Percentiles rank a stretch among this genome's conserved stretches.
Conservation (phyloP, 2,888 invertebrate genomes). For the Cepaea hortensis region DNA sequence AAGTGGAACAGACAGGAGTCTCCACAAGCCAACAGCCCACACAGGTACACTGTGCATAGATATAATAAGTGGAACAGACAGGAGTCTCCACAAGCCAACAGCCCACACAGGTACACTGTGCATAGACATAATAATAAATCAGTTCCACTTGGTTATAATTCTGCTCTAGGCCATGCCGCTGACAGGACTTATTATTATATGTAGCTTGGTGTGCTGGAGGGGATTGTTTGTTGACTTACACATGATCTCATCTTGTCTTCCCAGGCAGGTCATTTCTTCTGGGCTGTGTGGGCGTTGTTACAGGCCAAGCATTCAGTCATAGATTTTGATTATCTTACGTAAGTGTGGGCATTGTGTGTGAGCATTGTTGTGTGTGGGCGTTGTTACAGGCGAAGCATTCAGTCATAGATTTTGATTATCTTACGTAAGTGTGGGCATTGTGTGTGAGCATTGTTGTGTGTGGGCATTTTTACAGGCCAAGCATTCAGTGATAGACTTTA, state of each 20-base stretch:
- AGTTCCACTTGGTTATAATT: too few relatives aligned
- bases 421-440: slow-evolving; percentile 82
- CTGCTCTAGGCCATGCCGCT: too few relatives aligned
- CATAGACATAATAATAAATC: too few relatives aligned
- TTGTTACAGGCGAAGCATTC: slow-evolving; percentile 92
- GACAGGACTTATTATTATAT: too few relatives aligned
- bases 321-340: slow-evolving; percentile 93
- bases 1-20: too few relatives aligned
- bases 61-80: too few relatives aligned
- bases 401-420: slow-evolving; percentile 93
- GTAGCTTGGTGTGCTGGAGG: too few relatives aligned
- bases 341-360: slow-evolving; percentile 73
- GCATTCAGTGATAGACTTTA: slow-evolving; percentile 91
- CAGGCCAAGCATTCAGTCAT: slow-evolving; percentile 92
- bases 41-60: too few relatives aligned
- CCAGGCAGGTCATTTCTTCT: slow-evolving; percentile 88
- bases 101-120: too few relatives aligned
- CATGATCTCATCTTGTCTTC: slow-evolving; percentile 28
- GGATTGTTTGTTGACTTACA: too few relatives aligned
- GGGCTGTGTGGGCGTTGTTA: slow-evolving; percentile 93
- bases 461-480: slow-evolving; percentile 94
- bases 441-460: slow-evolving; percentile 72
- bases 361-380: slow-evolving; percentile 84
- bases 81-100: too few relatives aligned
- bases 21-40: too few relatives aligned